These are phyloP conservation scores for Mycteria americana DNA, from an alignment of 2,797 vertebrate species.

Conservation along the genomic window DNA sequence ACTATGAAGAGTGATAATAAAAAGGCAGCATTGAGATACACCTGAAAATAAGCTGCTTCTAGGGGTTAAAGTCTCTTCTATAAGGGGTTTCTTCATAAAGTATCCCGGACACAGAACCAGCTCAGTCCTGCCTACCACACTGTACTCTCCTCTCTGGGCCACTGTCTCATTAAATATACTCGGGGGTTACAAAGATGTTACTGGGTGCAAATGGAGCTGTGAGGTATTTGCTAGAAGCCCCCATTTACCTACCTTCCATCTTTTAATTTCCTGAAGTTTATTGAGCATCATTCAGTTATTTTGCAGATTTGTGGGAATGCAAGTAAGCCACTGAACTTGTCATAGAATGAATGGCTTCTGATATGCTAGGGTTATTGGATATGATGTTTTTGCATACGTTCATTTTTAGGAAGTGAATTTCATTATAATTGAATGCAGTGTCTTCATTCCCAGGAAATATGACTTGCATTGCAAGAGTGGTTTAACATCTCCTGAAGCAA, in stretches of 20 bases:
- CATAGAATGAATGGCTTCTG: background rate
- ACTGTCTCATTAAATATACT: background rate
- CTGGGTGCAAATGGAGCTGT: background rate
- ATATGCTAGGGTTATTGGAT: background rate
- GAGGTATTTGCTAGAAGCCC: background rate
- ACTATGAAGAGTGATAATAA: background rate
- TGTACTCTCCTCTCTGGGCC: background rate
- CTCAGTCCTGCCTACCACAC: background rate
- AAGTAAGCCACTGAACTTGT: background rate
- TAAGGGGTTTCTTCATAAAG: background rate
- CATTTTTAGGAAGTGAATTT: background rate
- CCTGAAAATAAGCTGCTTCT: background rate
- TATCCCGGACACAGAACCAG: background rate
- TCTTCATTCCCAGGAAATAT: background rate
- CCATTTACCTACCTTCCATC: background rate
- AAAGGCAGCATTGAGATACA: background rate
- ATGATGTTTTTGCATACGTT: background rate
- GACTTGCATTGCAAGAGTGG: background rate
- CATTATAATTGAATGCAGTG: background rate
- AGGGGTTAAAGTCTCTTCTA: no score
- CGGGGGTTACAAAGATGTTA: accelerated
- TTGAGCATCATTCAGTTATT: background rate
- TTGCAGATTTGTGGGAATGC: background rate
- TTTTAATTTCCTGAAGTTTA: background rate
- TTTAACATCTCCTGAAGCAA: background rate